Conservation (phyloP, 2,797 vertebrate genomes). For the Microctenopoma lineatum region DNA sequence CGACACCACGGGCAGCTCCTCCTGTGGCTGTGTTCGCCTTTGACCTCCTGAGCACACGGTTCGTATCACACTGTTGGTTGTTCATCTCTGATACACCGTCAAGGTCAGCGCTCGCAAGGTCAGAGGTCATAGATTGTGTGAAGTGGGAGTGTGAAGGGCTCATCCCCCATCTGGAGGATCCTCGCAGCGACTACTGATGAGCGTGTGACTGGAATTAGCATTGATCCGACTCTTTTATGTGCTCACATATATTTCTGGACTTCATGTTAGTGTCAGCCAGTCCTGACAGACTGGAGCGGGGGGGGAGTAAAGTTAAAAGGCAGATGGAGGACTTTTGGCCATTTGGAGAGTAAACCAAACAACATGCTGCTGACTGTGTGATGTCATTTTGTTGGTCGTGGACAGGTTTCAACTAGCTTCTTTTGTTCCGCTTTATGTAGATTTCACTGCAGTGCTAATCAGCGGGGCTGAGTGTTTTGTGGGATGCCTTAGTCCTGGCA, state of each 20-base stretch:
- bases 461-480: neutral
- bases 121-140: conserved; percentile 55
- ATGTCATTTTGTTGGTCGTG: neutral
- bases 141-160: conserved; percentile 6
- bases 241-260: conserved; percentile 42
- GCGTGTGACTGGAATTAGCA: conserved; percentile 41
- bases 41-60: conserved; percentile 25
- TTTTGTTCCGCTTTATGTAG: neutral
- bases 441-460: neutral
- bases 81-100: conserved; percentile 14
- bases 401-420: neutral
- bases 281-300: neutral
- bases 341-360: conserved; percentile 7
- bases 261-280: conserved; percentile 14
- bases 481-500: neutral
- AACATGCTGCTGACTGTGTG: conserved; percentile 14
- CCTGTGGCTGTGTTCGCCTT: conserved; percentile 16
- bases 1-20: conserved; percentile 5
- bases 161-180: conserved; percentile 6
- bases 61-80: conserved; percentile 34
- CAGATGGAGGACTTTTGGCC: conserved; percentile 8
- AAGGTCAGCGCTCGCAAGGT: conserved; percentile 35
- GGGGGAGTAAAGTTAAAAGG: neutral
- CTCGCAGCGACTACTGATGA: conserved; percentile 45
- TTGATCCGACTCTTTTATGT: conserved; percentile 50